Evolutionary conservation across 2,797 vertebrate species (phyloP).

Genomic region (Crocodylus rhombifer): DNA sequence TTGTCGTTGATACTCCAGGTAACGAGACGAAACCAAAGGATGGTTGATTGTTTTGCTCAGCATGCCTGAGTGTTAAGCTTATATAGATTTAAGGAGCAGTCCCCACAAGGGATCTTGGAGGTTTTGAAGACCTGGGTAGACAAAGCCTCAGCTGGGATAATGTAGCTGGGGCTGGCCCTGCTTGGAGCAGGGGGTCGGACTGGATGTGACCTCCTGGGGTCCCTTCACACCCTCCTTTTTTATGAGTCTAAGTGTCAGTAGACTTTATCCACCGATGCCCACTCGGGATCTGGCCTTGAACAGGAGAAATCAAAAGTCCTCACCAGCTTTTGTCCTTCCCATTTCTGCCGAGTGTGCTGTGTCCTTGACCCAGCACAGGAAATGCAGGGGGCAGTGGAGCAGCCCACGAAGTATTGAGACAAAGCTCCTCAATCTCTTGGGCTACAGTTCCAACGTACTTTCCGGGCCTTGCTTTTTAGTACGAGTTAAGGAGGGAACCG

Average conservation of each 20-base stretch:
- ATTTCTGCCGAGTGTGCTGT: neutral
- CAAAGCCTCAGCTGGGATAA: too few species aligned
- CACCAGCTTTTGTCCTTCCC: neutral
- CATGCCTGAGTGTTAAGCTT: fast-evolving
- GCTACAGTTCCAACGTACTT: too few species aligned
- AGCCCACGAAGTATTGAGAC: neutral
- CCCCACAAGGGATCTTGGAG: neutral
- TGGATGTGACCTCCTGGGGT: too few species aligned
- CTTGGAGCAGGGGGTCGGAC: too few species aligned
- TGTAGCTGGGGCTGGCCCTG: too few species aligned
- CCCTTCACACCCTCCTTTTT: too few species aligned
- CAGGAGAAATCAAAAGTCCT: neutral
- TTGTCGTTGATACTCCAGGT: too few species aligned
- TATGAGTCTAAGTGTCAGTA: neutral
- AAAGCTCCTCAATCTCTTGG: neutral
- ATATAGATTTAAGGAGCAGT: neutral
- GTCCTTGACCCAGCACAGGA: neutral
- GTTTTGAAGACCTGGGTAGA: too few species aligned
- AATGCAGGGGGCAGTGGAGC: neutral
- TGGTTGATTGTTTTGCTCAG: neutral
- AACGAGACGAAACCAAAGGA: too few species aligned
- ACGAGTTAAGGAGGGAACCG: too few species aligned
- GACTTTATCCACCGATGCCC: neutral
- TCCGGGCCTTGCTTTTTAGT: too few species aligned
- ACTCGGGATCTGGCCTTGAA: neutral